Conservation (phyloP, 2,888 invertebrate genomes). For the Amphipyra tragopoginis region DNA sequence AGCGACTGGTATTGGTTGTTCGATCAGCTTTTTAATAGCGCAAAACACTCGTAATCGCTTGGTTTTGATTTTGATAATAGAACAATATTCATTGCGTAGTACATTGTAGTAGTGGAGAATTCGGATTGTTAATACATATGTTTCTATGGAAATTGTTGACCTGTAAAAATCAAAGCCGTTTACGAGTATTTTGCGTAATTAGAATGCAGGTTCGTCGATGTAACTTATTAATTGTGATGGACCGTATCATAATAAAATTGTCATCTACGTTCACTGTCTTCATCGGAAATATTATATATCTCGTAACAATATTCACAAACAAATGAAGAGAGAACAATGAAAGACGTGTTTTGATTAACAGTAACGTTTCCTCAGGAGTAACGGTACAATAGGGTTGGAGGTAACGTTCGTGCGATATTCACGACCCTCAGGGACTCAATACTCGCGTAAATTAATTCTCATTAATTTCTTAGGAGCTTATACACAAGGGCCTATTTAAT, state of each 20-base stretch:
- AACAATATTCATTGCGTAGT: no score
- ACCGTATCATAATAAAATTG: slow-evolving; percentile 28
- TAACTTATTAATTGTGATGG: neutral
- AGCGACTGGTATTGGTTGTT: no score
- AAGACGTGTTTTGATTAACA: slow-evolving; percentile 50
- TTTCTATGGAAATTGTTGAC: no score
- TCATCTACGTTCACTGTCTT: slow-evolving; percentile 1
- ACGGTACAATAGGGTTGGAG: slow-evolving; percentile 29
- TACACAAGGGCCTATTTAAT: slow-evolving; percentile 43
- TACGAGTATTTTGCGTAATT: no score
- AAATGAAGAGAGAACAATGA: slow-evolving; percentile 49
- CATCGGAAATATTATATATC: slow-evolving; percentile 16
- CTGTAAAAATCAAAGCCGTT: no score
- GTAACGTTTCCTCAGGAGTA: slow-evolving; percentile 39
- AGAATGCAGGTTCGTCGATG: no score
- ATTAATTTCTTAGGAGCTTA: slow-evolving; percentile 56
- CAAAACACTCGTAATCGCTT: no score
- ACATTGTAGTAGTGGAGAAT: no score
- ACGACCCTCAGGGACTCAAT: slow-evolving; percentile 29
- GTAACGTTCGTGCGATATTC: slow-evolving; percentile 34
- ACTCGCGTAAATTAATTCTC: slow-evolving; percentile 53
- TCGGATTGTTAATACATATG: no score
- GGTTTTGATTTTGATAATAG: no score
- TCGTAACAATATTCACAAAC: slow-evolving; percentile 37
- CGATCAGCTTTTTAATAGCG: no score